Base-by-base conservation (phyloP, 2,797 vertebrate genomes). In the Microhierax caerulescens region DNA sequence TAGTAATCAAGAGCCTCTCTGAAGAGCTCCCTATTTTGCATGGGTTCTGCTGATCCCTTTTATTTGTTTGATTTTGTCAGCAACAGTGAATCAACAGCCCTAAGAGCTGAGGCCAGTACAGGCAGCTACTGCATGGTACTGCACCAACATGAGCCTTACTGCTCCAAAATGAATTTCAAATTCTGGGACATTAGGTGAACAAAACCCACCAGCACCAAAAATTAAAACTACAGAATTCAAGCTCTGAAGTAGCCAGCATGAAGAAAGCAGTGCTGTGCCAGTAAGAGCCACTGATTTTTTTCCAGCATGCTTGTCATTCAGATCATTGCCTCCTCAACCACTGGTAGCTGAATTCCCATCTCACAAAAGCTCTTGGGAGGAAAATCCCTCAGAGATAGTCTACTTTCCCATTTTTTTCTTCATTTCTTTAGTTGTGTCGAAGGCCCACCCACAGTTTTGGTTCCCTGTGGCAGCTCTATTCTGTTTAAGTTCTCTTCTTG, bases 391-490 rank as follows among this genome's bases (percentile, higher is more conserved):
- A 67, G 63, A 92, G 64, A 56, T 4, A 90, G 13, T 9, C 51
- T 47, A 57, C 32, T 88, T 90, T 53, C 24, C 20, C 30, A 11
- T 41, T 92, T 70, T 90, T 82, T 73, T 27, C 28, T 88, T 69
- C 7, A 80, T 73, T 90, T 80, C 72, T 86, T 83, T 28, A 93
- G 69, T 23, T 96, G 23, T 63, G 64, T 87, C 39, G 25, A 95
- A 95, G 57, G 82, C 76, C 45, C 79, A 81, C 76, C 57, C 85
- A 78, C 68, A 86, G 82, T 86, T 78, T 80, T 84, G 76, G 69
- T 77, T 90, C 69, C 59, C 30, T 63, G 22, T 30, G 85, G 69
- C 53, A 80, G 59, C 25, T 76, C 73, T 87, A 48, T 88, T 85
- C 74, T 85, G 36, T 69, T 83, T 59, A 60, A 86, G 27, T 50